Conservation (phyloP, 2,888 invertebrate species). For the Thecocarcelia acutangulata region DNA sequence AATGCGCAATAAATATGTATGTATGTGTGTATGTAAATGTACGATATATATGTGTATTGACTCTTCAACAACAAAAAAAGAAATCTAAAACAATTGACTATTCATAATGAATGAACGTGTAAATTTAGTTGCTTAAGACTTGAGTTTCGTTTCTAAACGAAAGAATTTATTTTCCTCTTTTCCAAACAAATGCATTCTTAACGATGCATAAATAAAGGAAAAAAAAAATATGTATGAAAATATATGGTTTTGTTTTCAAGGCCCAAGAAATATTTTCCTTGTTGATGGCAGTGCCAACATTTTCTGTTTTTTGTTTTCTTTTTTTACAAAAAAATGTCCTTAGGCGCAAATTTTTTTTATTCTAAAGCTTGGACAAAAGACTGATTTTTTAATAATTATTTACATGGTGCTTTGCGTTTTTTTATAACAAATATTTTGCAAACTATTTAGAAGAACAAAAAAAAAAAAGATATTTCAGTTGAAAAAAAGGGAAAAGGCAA, state of each 20-base stretch:
- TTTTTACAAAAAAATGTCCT: constrained; percentile 53
- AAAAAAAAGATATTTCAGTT: background rate
- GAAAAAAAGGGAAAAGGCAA: constrained; percentile 7
- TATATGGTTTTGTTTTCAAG: constrained; percentile 46
- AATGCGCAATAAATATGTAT: too few species aligned
- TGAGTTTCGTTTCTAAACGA: constrained; percentile 48
- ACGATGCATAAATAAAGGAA: constrained; percentile 57
- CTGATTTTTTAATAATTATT: constrained; percentile 44
- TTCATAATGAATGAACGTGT: constrained; percentile 47
- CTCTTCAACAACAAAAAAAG: background rate
- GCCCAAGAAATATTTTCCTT: constrained; percentile 39
- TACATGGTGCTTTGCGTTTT: constrained; percentile 33
- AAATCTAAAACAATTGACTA: constrained; percentile 42
- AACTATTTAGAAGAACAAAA: background rate
- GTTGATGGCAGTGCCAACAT: background rate
- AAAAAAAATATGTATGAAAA: background rate
- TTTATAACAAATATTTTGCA: constrained; percentile 25
- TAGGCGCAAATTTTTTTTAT: constrained; percentile 17
- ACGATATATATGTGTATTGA: background rate
- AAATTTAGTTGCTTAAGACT: constrained; percentile 26
- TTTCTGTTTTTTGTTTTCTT: background rate
- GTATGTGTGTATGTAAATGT: constrained; percentile 33
- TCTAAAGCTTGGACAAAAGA: background rate
- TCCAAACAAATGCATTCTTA: constrained; percentile 61
- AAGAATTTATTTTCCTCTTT: constrained; percentile 46